Base-by-base conservation (phyloP, 1,140 invertebrate species). In the Micrasema longulum region DNA sequence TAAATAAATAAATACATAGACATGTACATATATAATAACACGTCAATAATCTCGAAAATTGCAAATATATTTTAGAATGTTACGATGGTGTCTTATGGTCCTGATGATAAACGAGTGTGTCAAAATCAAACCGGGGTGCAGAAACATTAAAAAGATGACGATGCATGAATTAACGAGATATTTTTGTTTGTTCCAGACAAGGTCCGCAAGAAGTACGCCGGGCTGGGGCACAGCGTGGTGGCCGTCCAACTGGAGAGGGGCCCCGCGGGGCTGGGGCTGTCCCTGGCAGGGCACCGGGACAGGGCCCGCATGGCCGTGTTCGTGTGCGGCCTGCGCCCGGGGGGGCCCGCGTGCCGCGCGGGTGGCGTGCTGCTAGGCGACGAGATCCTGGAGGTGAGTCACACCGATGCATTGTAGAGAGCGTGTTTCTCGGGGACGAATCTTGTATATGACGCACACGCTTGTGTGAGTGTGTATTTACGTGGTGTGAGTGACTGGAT, bases 231-330 rank as follows among this genome's bases (percentile, higher is more conserved):
- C 50, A 86, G 84, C 63, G 87, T 93, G 67, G 78, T 90, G 2
- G 84, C 94, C 77, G 90, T 96, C 5, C 91, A 91, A 69, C 78
- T 98, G 76, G 90, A 92, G 76, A 36, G 66, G 9, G 80, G 84
- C 20, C 88, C 93, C 0, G 81, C 84, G 16, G 89, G 93, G 0
- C 87, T 99, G 31, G 98, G 98, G 1, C 88, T 99, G 36, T 95
- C 94, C 55, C 85, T 99, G 55, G 95, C 97, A 0, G 97, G 97
- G 0, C 96, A 99, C 84, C 91, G 93, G 78, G 96, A 99, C 80
- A 88, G 97, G 14, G 95, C 92, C 77, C 93, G 94, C 77, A 99
- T 99, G 96, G 95, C 94, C 18, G 96, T 97, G 45, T 98, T 98
- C 84, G 91, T 99, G 35, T 97, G 96, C 77, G 97, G 96, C 6